Percentiles rank a stretch among this genome's conserved stretches.
Conservation (phyloP, 2,888 invertebrate genomes). For the Drosophila paranaensis region DNA sequence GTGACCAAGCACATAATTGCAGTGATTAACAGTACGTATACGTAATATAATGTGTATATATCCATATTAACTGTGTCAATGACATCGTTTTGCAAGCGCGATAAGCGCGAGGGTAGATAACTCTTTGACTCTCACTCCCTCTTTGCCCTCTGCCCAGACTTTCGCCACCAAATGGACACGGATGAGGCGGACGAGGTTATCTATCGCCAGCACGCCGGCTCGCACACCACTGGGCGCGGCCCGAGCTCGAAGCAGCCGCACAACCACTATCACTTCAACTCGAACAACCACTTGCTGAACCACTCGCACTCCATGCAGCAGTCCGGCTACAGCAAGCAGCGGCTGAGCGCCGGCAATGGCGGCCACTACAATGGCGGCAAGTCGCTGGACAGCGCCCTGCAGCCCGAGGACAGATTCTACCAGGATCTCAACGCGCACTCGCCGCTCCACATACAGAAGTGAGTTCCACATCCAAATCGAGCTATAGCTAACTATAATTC, state of each 20-base stretch:
- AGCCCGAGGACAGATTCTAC: conserved; percentile 71
- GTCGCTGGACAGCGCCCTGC: conserved; percentile 78
- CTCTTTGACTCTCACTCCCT: background rate
- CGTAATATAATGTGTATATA: conserved; percentile 9
- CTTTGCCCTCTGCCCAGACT: conserved; percentile 54
- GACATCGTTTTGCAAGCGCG: background rate
- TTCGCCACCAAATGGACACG: conserved; percentile 81
- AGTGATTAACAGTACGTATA: conserved; percentile 91
- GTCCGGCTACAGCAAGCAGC: conserved; percentile 77
- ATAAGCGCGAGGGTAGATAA: background rate
- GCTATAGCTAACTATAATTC: background rate
- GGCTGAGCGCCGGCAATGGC: conserved; percentile 70
- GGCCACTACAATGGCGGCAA: conserved; percentile 77
- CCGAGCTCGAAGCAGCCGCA: conserved; percentile 53
- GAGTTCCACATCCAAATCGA: background rate
- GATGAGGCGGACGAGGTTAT: conserved; percentile 79
- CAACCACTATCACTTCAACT: conserved; percentile 82
- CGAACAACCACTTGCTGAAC: conserved; percentile 81
- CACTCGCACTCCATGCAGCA: conserved; percentile 82
- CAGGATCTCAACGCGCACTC: conserved; percentile 76
- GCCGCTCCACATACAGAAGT: conserved; percentile 80
- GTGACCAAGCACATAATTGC: conserved; percentile 94
- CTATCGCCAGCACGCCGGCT: conserved; percentile 67
- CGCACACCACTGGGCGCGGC: conserved; percentile 38
- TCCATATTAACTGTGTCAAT: background rate